Base-by-base conservation (phyloP, 2,797 vertebrate genomes). In the Melanotaenia nigrans region DNA sequence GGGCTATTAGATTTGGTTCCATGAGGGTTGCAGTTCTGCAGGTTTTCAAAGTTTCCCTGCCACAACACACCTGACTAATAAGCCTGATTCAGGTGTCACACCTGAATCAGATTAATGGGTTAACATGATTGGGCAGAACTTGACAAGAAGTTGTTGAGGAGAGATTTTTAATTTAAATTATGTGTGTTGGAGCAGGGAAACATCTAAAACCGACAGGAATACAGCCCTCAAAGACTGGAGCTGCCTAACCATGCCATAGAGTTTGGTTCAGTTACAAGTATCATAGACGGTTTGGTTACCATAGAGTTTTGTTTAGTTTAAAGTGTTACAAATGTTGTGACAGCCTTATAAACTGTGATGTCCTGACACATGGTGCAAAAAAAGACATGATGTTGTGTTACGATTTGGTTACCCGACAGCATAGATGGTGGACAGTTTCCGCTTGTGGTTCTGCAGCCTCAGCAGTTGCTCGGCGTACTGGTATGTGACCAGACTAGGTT, bases 401-500 rank as follows among this genome's bases (percentile, higher is more conserved):
- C 1, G 1, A 7, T 71, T n/a, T 47, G 11, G 56, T 83, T 92
- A 96, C 96, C 96, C 96, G 0, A 96, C 85, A 20, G 96, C 93
- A 10, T 96, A 97, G 56, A 97, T 91, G 0, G 94, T 95, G 0
- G 71, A 87, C 65, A 67, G 92, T 87, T 16, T 86, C 80, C 71
- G 85, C 73, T 78, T 64, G 14, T 75, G 70, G 71, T 91, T 70
- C 83, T 87, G 96, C 92, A 92, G 58, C 75, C 90, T 69, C 87
- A 92, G 78, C 82, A 90, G 13, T 78, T 87, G 40, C 71, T 97
- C 96, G 0, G 96, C 96, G 0, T 95, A 96, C 75, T 95, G 96
- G 82, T 97, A 98, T 0, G 96, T 97, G 68, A 97, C 71, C 73
- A 95, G 90, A 30, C 95, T 94, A 22, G 96, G 96, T 64, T 98